Base-by-base conservation (phyloP, 64 coral and sea anemone species). In the Actinia equina region DNA sequence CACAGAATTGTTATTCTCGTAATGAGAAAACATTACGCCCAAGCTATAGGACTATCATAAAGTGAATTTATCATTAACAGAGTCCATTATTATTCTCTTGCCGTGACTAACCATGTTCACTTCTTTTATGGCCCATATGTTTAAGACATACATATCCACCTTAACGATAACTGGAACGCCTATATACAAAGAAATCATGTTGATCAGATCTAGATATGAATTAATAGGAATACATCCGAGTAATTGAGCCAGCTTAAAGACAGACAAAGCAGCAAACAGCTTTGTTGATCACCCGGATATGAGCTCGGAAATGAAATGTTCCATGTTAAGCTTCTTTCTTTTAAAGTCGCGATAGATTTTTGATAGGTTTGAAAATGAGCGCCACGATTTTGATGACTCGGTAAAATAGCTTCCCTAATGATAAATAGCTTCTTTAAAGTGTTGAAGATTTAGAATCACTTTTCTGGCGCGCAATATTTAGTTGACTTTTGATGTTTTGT, bases 91-190 rank as follows among this genome's bases (percentile, higher is more conserved):
- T 16, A 14, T 63, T 65, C 2, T 27, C 69, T 41, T 74, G 69
- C 37, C 12, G 30, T 65, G 16, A 77, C 77, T 89, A 80, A 96
- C 94, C 94, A 96, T 92, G 51, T 96, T 90, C 57, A 93, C 91
- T 87, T 96, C 94, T 86, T 96, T 55, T 83, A 96, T 96, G 16
- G 94, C 94, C 94, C 94, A 96, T 77, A 96, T 96, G 61, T 96
- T 96, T 46, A 91, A 86, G 16, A 96, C 91, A 59, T 96, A 96
- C 94, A 96, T 96, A 42, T 96, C 94, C 46, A 96, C 94, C 3
- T 85, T 83, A 19, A 96, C 88, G 61, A 69, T 55, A 52, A 45
- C 55, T 69, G 71, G 27, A 84, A 85, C 77, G 87, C 85, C 88
- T 92, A 71, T 46, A 77, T 56, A 44, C 56, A 54, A 71, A 58